Percentiles rank a stretch among this genome's conserved stretches.
These are phyloP conservation scores for Bergia sp. DNA, from an alignment of 92 coral and sea anemone species.

Conservation along the genomic window DNA sequence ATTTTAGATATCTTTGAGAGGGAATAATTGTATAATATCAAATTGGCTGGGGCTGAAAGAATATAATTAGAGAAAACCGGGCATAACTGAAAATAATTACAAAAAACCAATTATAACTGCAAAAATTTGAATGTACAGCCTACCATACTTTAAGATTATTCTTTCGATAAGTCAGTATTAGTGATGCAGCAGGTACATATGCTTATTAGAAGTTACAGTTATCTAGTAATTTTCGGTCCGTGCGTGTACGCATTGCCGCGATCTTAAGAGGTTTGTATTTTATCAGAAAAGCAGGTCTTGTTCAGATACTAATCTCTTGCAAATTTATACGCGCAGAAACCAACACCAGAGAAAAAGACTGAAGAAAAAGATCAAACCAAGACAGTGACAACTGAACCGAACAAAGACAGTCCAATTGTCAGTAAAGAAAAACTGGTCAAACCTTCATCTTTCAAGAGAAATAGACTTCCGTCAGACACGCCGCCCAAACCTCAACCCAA, in stretches of 20 bases:
- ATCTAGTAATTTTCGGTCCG: neutral
- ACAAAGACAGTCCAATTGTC: slow-evolving; percentile 6
- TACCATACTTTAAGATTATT: too few relatives aligned
- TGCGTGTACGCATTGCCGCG: neutral
- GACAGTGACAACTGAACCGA: slow-evolving; percentile 18
- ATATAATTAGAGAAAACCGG: too few relatives aligned
- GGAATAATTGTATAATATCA: too few relatives aligned
- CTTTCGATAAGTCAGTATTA: too few relatives aligned
- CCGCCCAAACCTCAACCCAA: slow-evolving; percentile 44
- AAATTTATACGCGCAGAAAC: slow-evolving; percentile 17
- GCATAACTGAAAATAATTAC: too few relatives aligned
- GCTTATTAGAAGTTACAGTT: neutral
- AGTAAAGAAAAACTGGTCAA: slow-evolving; percentile 18
- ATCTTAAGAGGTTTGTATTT: neutral
- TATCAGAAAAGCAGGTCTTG: neutral
- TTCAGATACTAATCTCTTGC: neutral
- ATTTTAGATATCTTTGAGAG: too few relatives aligned
- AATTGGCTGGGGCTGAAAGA: too few relatives aligned
- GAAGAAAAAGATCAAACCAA: slow-evolving; percentile 19
- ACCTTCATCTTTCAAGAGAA: slow-evolving; percentile 33
- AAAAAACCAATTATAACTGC: too few relatives aligned
- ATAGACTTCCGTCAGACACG: slow-evolving; percentile 33
- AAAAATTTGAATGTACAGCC: too few relatives aligned
- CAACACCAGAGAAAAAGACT: slow-evolving; percentile 26
- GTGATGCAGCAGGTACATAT: too few relatives aligned